These are phyloP conservation scores for Chaenodraco wilsoni DNA, from an alignment of 2,797 vertebrate genomes.

Conservation along the genomic window DNA sequence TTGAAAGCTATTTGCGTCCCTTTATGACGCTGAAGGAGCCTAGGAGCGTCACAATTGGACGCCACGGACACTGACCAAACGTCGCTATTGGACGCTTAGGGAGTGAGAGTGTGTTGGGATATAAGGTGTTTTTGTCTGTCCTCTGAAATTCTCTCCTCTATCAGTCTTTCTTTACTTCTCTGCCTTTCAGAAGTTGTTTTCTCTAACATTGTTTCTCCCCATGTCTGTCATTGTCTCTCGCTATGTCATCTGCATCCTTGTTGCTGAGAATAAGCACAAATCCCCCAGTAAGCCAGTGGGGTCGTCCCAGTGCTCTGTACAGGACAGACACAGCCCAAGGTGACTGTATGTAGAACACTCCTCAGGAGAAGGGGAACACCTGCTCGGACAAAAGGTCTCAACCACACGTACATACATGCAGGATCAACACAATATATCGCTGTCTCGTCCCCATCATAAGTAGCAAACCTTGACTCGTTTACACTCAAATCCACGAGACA, in stretches of 20 bases:
- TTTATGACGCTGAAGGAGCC: too few relatives aligned
- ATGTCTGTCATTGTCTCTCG: not conserved
- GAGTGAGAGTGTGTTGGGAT: too few relatives aligned
- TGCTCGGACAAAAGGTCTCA: conserved; percentile 47
- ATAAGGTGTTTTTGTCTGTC: conserved; percentile 20
- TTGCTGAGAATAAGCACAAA: conserved; percentile 44
- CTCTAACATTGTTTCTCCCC: not conserved
- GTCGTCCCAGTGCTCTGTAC: conserved; percentile 54
- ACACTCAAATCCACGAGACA: not conserved
- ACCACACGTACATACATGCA: conserved; percentile 10
- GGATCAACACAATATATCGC: conserved; percentile 14
- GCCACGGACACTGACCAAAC: too few relatives aligned
- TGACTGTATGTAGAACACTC: conserved; percentile 75
- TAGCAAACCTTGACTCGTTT: conserved; percentile 10
- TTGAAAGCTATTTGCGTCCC: too few relatives aligned
- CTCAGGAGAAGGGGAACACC: conserved; percentile 74
- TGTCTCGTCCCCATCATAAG: conserved; percentile 23
- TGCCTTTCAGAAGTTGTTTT: too few relatives aligned
- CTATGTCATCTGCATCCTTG: conserved; percentile 4
- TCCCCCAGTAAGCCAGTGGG: conserved; percentile 52
- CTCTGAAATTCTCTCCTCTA: not conserved
- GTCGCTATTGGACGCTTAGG: too few relatives aligned
- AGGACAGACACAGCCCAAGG: conserved; percentile 77
- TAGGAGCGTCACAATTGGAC: too few relatives aligned
- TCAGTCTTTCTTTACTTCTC: not conserved